These are phyloP conservation scores for Caenorhabditis wallacei DNA, from an alignment of 2,888 invertebrate species.

Conservation along the genomic window DNA sequence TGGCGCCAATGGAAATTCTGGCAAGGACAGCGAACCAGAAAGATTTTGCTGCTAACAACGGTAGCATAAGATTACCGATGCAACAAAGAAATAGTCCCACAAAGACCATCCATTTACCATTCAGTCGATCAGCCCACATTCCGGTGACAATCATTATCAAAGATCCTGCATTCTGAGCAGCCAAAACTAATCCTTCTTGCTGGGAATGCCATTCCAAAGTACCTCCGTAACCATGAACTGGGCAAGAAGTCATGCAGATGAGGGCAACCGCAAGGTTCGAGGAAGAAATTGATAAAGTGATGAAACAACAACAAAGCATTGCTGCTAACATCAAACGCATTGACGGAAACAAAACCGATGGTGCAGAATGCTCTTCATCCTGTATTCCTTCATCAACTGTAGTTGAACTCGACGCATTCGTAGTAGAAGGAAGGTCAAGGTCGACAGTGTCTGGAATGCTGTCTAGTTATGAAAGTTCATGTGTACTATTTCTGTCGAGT, in stretches of 20 bases:
- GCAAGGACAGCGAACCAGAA: slow-evolving; percentile 80
- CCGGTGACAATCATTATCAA: slow-evolving; percentile 80
- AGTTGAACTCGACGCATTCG: slow-evolving; percentile 27
- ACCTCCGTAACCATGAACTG: slow-evolving; percentile 78
- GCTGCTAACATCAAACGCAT: slow-evolving; percentile 81
- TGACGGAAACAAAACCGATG: slow-evolving; percentile 79
- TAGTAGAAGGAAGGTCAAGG: slow-evolving; percentile 50
- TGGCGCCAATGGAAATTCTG: slow-evolving; percentile 78
- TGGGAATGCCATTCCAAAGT: slow-evolving; percentile 59
- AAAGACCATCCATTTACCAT: slow-evolving; percentile 82
- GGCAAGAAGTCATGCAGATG: slow-evolving; percentile 83
- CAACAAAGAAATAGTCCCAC: slow-evolving; percentile 76
- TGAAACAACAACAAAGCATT: slow-evolving; percentile 81
- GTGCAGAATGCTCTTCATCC: slow-evolving; percentile 63
- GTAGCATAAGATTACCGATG: slow-evolving; percentile 78
- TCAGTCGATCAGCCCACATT: slow-evolving; percentile 80
- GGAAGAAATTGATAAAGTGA: slow-evolving; percentile 79
- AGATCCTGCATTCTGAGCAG: slow-evolving; percentile 81
- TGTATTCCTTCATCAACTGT: slow-evolving; percentile 44
- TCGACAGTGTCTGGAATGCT: slow-evolving; percentile 60
- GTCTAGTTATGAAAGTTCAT: slow-evolving; percentile 5
- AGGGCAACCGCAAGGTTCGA: slow-evolving; percentile 81
- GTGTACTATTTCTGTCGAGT: neutral
- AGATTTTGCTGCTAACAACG: slow-evolving; percentile 71
- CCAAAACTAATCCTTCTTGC: slow-evolving; percentile 81